Base-by-base conservation (phyloP, 53 echinoderm and acorn worm genomes). In the Holothuria scabra region DNA sequence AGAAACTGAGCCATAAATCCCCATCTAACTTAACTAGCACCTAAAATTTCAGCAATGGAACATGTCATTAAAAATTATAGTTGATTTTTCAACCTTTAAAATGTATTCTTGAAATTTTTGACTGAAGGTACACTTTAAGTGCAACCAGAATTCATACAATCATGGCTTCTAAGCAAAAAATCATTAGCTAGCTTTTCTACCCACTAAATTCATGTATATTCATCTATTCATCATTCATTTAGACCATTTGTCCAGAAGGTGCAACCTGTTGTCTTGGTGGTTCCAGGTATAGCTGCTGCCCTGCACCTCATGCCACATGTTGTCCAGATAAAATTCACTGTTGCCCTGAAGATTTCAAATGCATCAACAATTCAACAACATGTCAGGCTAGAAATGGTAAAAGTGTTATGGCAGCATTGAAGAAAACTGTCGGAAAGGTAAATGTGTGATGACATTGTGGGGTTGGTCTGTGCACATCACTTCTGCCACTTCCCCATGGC, bases 241-340 rank as follows among this genome's bases (percentile, higher is more conserved):
- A 78, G 78, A 78, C 78, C 14, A 26, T 56, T 3, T 78, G 78
- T 57, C 78, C 78, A 56, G 28, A 55, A 19, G 59, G 8, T 5
- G 52, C 57, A 16, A 78, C 78, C 23, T 78, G 78, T 21, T 78
- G 78, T 58, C 56, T 31, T 4, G 14, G 21, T 28, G 28, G 33
- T 12, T 5, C 57, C 0, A 32, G 33, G 57, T 78, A 31, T 31
- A 30, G 18, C 30, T 78, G 78, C 32, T 78, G 78, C 58, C 58
- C 58, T 7, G 31, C 78, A 14, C 19, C 67, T 19, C 84, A 95
- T 90, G 95, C 95, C 85, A 90, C 82, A 11, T 95, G 95, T 75
- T 95, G 95, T 52, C 81, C 82, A 58, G 95, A 95, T 83, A 63
- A 81, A 14, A 44, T 79, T 16, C 95, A 95, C 74, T 95, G 95